Percentiles rank a stretch among this genome's conserved stretches.
Evolutionary conservation across 2,113 vertebrate genomes (phyloP).

Genomic region (Erythrocercus mccallii): DNA sequence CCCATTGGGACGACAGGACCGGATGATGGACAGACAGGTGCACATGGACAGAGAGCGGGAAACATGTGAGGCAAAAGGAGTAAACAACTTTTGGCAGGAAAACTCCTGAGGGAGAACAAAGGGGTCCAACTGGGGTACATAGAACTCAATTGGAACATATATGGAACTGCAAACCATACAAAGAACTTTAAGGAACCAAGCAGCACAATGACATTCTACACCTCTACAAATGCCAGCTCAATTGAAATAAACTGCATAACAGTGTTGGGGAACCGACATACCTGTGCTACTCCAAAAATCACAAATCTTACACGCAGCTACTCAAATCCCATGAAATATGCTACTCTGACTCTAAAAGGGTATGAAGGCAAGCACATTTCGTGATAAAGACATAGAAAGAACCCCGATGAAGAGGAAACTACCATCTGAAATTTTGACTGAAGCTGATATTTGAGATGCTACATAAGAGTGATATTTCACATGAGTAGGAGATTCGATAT

Average conservation of each 20-base stretch:
- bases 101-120: no score
- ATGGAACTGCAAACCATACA: no score
- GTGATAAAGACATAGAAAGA: neutral
- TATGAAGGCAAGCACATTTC: neutral
- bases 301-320: neutral
- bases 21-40: no score
- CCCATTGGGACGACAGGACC: no score
- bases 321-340: neutral
- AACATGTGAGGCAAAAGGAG: no score
- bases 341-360: neutral
- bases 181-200: no score
- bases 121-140: no score
- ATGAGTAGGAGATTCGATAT: neutral
- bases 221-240: neutral
- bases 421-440: neutral
- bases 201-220: no score
- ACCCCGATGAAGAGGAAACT: neutral
- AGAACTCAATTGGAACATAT: no score
- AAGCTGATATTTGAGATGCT: neutral
- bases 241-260: neutral
- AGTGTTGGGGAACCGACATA: neutral
- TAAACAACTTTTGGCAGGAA: no score
- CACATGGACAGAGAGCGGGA: no score
- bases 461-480: accelerated
- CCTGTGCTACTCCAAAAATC: neutral